Base-by-base conservation (phyloP, 1,140 invertebrate species). In the Ctenoplectra terminalis region DNA sequence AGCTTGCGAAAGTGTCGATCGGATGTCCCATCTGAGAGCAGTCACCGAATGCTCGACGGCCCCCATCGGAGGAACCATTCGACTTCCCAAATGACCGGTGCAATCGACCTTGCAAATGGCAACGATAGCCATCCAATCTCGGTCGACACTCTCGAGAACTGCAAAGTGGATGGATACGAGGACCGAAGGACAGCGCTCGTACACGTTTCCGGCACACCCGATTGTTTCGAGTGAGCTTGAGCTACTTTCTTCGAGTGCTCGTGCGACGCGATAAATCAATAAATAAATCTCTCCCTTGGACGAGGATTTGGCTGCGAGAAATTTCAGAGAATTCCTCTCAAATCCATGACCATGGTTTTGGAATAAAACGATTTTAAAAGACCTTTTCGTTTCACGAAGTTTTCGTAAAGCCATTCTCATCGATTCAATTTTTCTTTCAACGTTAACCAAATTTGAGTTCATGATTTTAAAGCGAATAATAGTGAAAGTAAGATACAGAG, bases 101-200 rank as follows among this genome's bases (percentile, higher is more conserved):
- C 81, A 83, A 80, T 87, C 76, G 85, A 80, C 79, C 80, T 85
- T 85, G 83, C 80, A 83, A 87, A 87, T 75, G 85, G 84, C 74
- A 69, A 85, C 83, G 85, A 87, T 85, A 77, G 83, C 66, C 83
- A 87, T 87, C 85, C 85, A 87, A 87, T 87, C 85, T 87, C 75
- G 70, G 40, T 60, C 85, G 85, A 79, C 85, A 56, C 84, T 60
- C 72, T 82, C 64, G 73, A 77, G 69, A 52, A 40, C 69, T 74
- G 83, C 52, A 63, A 85, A 87, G 79, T 74, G 83, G 74, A 85
- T 73, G 85, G 81, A 82, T 70, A 85, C 83, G 83, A 72, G 78
- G 31, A 34, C 50, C 52, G 40, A 67, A 73, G 67, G 67, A 72
- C 60, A 34, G 56, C 31, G 60, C 56, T 66, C 58, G 60, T 72